phyloP scores from a whole-genome alignment of 2,113 vertebrate species.

The Dasyurus viverrinus region DNA sequence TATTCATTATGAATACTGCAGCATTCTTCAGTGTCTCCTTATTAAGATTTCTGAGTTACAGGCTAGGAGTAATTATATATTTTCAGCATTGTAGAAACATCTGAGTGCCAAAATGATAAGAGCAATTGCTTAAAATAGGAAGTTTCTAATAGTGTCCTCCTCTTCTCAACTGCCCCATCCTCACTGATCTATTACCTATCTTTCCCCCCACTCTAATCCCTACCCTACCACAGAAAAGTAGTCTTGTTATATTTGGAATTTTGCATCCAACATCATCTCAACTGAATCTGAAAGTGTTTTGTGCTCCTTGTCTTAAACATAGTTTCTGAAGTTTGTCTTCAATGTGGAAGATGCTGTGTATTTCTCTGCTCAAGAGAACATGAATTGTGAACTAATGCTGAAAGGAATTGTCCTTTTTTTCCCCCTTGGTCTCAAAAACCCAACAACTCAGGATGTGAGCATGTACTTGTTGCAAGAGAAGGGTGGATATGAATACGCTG shows the following conservation, averaged over 20 bases:
- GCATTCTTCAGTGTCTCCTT: constrained; percentile 39
- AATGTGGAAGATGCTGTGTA: neutral
- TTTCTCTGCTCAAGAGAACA: neutral
- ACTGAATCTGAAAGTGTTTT: neutral
- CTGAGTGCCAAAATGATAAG: neutral
- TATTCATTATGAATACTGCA: constrained; percentile 19
- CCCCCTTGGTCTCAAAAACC: constrained; percentile 24
- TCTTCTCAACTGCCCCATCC: neutral
- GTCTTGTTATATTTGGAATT: neutral
- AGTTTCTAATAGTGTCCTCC: neutral
- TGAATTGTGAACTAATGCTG: constrained; percentile 16
- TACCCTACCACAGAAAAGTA: neutral
- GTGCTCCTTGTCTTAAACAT: neutral
- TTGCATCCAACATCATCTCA: neutral
- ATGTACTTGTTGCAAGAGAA: neutral
- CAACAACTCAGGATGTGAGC: neutral
- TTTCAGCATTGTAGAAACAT: neutral
- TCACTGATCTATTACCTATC: neutral
- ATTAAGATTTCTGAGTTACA: constrained; percentile 37
- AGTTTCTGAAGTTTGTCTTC: neutral
- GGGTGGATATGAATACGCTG: neutral
- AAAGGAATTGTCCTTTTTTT: neutral
- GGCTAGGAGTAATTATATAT: neutral
- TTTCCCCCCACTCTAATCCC: neutral
- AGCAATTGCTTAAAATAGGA: neutral